phyloP scores from a whole-genome alignment of 2,797 vertebrate genomes.

The Chaetodon trifasciatus region DNA sequence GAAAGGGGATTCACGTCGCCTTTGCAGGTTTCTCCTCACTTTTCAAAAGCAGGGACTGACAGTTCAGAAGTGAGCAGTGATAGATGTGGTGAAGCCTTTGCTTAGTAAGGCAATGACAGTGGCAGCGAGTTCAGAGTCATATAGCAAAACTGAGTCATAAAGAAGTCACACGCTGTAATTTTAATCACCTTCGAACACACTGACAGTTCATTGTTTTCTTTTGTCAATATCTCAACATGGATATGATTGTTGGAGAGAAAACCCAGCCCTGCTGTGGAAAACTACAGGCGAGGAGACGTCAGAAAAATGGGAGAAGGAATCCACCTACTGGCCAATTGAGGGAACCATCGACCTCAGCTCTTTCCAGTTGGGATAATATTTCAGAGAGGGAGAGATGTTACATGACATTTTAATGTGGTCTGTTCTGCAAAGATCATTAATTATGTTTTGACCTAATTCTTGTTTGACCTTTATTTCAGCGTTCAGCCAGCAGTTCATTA shows the following conservation, averaged over 20 bases:
- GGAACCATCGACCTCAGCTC: neutral
- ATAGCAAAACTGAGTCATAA: neutral
- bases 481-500: slow-evolving; percentile 54
- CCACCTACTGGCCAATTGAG: slow-evolving; percentile 70
- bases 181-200: slow-evolving; percentile 5
- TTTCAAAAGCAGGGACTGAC: slow-evolving; percentile 36
- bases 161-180: slow-evolving; percentile 2
- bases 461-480: slow-evolving; percentile 56
- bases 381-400: slow-evolving; percentile 40
- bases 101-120: slow-evolving; percentile 21
- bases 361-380: slow-evolving; percentile 8
- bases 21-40: slow-evolving; percentile 16
- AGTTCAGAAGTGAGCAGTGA: slow-evolving; percentile 43
- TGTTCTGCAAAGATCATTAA: slow-evolving; percentile 44
- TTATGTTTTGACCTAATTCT: slow-evolving; percentile 46
- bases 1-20: slow-evolving; percentile 37
- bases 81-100: slow-evolving; percentile 33
- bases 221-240: slow-evolving; percentile 9
- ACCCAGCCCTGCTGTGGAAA: slow-evolving; percentile 39
- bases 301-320: slow-evolving; percentile 55
- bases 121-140: slow-evolving; percentile 23
- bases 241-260: slow-evolving; percentile 6
- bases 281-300: slow-evolving; percentile 3
- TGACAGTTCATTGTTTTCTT: slow-evolving; percentile 16
- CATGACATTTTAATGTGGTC: slow-evolving; percentile 54